phyloP scores from a whole-genome alignment of 1,140 invertebrate species.

The Formica selysi region DNA sequence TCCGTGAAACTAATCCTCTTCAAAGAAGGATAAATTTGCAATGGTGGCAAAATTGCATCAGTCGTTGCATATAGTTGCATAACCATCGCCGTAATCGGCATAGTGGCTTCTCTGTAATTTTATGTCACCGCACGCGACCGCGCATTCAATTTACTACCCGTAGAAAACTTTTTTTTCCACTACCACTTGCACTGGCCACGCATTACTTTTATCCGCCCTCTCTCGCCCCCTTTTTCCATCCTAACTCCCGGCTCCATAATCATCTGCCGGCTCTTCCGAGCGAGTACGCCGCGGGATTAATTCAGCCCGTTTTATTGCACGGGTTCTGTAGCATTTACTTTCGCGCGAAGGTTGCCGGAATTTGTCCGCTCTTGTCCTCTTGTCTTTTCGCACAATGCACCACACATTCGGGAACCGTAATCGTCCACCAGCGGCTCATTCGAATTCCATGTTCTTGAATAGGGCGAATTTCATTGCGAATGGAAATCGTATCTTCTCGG shows the following conservation, averaged over 20 bases:
- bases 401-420: conserved; percentile 48
- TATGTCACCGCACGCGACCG: conserved; percentile 50
- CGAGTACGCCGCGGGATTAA: conserved; percentile 67
- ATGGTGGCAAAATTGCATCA: conserved; percentile 64
- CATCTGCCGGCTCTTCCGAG: conserved; percentile 52
- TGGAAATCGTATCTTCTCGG: conserved; percentile 48
- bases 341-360: conserved; percentile 48
- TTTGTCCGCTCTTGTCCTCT: conserved; percentile 21
- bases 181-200: not conserved
- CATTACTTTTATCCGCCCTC: conserved; percentile 35
- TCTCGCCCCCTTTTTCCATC: not conserved
- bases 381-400: conserved; percentile 36
- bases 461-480: conserved; percentile 2
- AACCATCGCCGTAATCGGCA: conserved; percentile 13
- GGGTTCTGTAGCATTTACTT: conserved; percentile 58
- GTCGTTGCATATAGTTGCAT: not conserved
- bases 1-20: conserved; percentile 64
- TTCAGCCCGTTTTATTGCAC: conserved; percentile 71
- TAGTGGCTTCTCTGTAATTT: conserved; percentile 65
- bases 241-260: conserved; percentile 29
- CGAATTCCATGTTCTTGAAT: conserved; percentile 48
- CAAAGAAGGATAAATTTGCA: conserved; percentile 49
- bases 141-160: conserved; percentile 66
- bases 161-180: conserved; percentile 53
- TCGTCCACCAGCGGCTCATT: conserved; percentile 45